Conservation (phyloP, 2,113 vertebrate species). For the Notothenia coriiceps region DNA sequence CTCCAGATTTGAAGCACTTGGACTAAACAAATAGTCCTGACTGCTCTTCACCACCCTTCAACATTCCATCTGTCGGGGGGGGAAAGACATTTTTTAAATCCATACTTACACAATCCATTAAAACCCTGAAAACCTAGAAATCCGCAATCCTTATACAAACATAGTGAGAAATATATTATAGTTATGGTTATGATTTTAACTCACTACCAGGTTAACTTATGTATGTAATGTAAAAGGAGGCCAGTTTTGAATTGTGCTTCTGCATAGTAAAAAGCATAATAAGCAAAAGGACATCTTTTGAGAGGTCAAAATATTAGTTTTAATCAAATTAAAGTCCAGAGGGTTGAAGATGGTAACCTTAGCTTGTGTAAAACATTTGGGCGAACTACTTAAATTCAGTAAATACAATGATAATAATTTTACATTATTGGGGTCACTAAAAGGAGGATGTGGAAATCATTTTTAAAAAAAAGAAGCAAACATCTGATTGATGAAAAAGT, state of each 20-base stretch:
- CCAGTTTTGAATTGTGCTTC: neutral
- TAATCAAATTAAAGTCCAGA: neutral
- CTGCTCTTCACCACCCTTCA: constrained; percentile 3
- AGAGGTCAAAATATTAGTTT: no score
- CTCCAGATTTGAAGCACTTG: constrained; percentile 45
- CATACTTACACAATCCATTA: neutral
- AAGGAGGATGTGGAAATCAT: no score
- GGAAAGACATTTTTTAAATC: constrained; percentile 20
- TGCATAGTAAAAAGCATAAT: no score
- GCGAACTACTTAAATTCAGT: no score
- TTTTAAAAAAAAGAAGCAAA: neutral
- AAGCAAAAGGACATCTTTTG: no score
- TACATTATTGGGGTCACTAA: no score
- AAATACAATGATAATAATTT: no score
- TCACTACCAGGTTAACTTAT: neutral
- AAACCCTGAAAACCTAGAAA: neutral
- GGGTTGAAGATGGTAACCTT: neutral
- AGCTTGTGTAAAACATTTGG: neutral
- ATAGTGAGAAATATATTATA: neutral
- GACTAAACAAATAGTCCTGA: constrained; percentile 56
- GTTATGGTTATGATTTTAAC: neutral
- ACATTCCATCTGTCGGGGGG: constrained; percentile 22
- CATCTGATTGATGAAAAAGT: neutral
- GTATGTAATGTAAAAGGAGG: neutral
- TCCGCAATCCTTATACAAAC: neutral